Evolutionary conservation across 2,888 invertebrate species (phyloP), one percentile per base, ranked within the genome.

Genomic region (Aelia acuminata): DNA sequence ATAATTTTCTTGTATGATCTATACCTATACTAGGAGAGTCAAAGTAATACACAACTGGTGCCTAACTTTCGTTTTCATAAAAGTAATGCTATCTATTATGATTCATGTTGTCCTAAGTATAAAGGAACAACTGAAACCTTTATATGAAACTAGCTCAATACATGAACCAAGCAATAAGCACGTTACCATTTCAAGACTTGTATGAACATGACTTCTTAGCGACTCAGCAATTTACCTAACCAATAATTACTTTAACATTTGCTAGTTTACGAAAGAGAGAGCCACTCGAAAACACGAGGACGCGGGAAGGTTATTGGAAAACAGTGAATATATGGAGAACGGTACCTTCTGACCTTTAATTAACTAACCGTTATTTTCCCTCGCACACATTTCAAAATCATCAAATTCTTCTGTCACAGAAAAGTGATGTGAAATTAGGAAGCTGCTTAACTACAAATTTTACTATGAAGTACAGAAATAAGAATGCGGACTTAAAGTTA

Each of bases 291-390:
- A 1, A 3, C 31, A 15, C 63, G 31, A 63, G 63, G 63, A 63
- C 63, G 43, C 26, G 1, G 84, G 48, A 47, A 84, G 43, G 43
- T 84, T 43, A 84, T 26, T 39, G 43, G 43, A 84, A n/a, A 43
- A 84, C 15, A 91, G 31, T 31, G 18, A 63, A 11, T 63, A 31
- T 31, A 31, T 15, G 63, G 31, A 63, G 63, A 63, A 63, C 26
- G 63, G 63, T 53, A 53, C 8, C 8, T n/a, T 11, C 2, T 63
- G 63, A 31, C 63, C 63, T 63, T 63, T 31, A 63, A 3, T 31
- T 63, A 63, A 13, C 63, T 15, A 63, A 63, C 26, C 31, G 63
- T 63, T 31, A 15, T 4, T 63, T 63, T 31, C 15, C 63, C 26
- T 63, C 31, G 31, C 63, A 63, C 63, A 31, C 7, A 22, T 57